Evolutionary conservation across 2,888 invertebrate species (phyloP).

Genomic region (Stomorhina lunata): DNA sequence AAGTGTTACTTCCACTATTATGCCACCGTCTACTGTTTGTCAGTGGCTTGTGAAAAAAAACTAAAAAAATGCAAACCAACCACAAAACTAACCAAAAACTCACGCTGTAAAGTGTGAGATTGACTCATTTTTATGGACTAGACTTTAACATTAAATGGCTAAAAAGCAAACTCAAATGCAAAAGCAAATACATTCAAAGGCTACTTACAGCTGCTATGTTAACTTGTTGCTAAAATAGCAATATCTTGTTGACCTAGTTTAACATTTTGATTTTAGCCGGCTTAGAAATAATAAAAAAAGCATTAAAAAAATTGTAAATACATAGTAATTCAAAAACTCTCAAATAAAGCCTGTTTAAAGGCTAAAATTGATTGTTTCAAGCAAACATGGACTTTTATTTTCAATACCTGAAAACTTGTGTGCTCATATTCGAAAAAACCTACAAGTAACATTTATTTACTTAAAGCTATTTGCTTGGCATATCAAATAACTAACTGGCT

Average conservation of each 20-base stretch:
- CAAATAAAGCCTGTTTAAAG: constrained; percentile 61
- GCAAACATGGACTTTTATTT: background rate
- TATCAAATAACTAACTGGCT: background rate
- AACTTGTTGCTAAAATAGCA: constrained; percentile 33
- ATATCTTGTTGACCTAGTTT: constrained; percentile 79
- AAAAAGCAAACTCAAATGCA: background rate
- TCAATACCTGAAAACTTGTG: background rate
- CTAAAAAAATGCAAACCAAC: background rate
- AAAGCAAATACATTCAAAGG: background rate
- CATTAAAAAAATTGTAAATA: constrained; percentile 27
- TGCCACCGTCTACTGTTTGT: constrained; percentile 50
- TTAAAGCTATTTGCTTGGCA: background rate
- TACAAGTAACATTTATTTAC: constrained; percentile 7
- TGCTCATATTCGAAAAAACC: background rate
- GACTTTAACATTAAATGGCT: background rate
- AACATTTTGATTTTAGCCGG: constrained; percentile 77
- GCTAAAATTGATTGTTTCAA: constrained; percentile 42
- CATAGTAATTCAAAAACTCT: constrained; percentile 18
- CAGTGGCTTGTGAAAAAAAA: constrained; percentile 57
- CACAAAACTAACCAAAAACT: constrained; percentile 5
- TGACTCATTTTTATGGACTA: constrained; percentile 51
- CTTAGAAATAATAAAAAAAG: constrained; percentile 66
- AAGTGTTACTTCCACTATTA: constrained; percentile 51
- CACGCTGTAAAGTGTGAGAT: background rate
- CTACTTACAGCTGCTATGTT: too few species aligned